Evolutionary conservation across 53 echinoderm and acorn worm genomes (phyloP).

Genomic region (Hippasteria phrygiana): DNA sequence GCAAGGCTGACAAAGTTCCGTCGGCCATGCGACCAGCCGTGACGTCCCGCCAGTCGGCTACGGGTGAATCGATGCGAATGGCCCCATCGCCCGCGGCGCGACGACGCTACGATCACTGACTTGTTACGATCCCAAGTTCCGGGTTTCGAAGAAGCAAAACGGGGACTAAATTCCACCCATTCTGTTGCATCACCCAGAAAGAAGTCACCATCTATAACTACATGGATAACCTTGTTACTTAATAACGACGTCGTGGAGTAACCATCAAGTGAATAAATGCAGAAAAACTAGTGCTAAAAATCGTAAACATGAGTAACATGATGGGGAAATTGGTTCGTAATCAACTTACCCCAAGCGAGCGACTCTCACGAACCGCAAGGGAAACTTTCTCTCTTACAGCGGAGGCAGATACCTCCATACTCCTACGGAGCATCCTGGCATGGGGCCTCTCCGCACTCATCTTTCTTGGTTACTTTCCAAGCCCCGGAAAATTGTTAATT

Average conservation of each 20-base stretch:
- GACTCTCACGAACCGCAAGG: conserved; percentile 89
- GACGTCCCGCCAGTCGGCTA: background rate
- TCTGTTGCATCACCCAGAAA: background rate
- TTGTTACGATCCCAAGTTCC: conserved; percentile 21
- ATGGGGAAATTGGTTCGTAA: too few relatives aligned
- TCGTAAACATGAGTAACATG: conserved; percentile 5
- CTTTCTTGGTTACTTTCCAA: conserved; percentile 23
- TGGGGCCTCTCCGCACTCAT: conserved; percentile 75
- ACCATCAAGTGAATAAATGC: background rate
- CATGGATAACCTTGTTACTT: background rate
- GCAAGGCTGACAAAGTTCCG: too few relatives aligned
- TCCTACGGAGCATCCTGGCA: conserved; percentile 70
- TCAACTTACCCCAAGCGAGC: conserved; percentile 67
- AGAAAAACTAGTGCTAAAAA: background rate
- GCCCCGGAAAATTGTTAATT: conserved; percentile 56
- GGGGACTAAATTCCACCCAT: background rate
- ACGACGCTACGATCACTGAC: background rate
- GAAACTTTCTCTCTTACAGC: conserved; percentile 94
- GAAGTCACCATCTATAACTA: background rate
- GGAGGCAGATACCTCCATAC: conserved; percentile 53
- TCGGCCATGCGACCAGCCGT: background rate
- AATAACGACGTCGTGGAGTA: background rate
- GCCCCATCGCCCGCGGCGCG: background rate
- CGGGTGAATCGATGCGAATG: conserved; percentile 31
- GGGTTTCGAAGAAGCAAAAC: conserved; percentile 17